Base-by-base conservation (phyloP, 2,888 invertebrate species). In the Xylota segnis region DNA sequence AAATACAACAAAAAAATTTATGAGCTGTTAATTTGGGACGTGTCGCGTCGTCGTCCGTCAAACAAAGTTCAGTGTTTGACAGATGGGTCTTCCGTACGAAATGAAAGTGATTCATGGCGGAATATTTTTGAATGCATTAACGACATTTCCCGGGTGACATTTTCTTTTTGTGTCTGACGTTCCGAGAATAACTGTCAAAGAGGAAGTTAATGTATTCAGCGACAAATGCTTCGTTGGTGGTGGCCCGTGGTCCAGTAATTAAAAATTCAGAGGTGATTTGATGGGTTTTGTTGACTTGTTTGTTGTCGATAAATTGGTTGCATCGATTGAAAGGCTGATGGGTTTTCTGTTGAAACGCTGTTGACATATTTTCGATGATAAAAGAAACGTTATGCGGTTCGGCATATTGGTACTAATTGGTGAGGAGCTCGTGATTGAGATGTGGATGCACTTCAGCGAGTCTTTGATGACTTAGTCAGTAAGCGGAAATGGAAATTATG, bases 51-150 rank as follows among this genome's bases (percentile, higher is more conserved):
- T 34, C 34, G 32, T 56, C 4, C 14, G 34, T 34, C 32, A 56
- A 29, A 56, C 9, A 9, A 32, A 29, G 66, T 40, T 54, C 52
- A 32, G 7, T 4, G 14, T 40, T 34, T 52, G 52, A 52, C 66
- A 40, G 52, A 40, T 27, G 4, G 40, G 37, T 12, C 23, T 3
- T 12, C 18, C 37, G 27, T 18, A 10, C 18, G 6, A 66, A 66
- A 66, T 40, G 66, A 66, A 66, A 66, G 66, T 66, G 66, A 66
- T 66, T 66, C 66, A 66, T 54, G 50, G n/a, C 12, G 18, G 34
- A 23, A n/a, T 34, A 52, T 37, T 37, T 66, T 54, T 54, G 6
- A 29, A 54, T 54, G 14, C n/a, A 29, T 54, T 54, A 14, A 18
- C 18, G 6, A 23, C 3, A n/a, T 29, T 29, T 29, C 54, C 29